Conservation (phyloP, 2,888 invertebrate genomes). For the Brachyptera putata region DNA sequence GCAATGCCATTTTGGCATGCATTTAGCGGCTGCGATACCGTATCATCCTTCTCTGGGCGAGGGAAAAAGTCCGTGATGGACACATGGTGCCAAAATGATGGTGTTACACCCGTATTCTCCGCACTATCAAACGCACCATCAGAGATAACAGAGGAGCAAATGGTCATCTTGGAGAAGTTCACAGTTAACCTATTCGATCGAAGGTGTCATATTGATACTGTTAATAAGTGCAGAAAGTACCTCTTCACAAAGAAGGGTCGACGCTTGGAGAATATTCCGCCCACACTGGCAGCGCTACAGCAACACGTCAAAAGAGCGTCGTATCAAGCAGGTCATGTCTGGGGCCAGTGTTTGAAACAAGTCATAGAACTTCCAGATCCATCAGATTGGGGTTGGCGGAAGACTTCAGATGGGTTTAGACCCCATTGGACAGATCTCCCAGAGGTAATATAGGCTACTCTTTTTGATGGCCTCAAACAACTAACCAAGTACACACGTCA, state of each 20-base stretch:
- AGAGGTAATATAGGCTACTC: neutral
- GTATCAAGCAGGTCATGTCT: conserved; percentile 1
- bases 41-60: neutral
- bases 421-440: neutral
- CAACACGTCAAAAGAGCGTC: neutral
- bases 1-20: neutral
- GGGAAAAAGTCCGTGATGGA: neutral
- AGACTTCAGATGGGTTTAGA: neutral
- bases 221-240: neutral
- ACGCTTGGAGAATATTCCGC: neutral
- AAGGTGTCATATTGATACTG: neutral
- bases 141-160: neutral
- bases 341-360: neutral
- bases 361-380: neutral
- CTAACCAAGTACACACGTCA: no score
- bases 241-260: neutral
- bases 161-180: neutral
- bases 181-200: neutral
- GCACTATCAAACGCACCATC: neutral
- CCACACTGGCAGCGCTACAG: neutral
- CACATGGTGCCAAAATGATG: neutral
- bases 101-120: neutral
- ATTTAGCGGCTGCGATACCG: conserved; percentile 1
- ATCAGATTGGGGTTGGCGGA: neutral
- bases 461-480: no score